Percentiles rank a stretch among this genome's conserved stretches.
These are phyloP conservation scores for Drosophila azteca DNA, from an alignment of 1,140 invertebrate genomes.

Conservation along the genomic window DNA sequence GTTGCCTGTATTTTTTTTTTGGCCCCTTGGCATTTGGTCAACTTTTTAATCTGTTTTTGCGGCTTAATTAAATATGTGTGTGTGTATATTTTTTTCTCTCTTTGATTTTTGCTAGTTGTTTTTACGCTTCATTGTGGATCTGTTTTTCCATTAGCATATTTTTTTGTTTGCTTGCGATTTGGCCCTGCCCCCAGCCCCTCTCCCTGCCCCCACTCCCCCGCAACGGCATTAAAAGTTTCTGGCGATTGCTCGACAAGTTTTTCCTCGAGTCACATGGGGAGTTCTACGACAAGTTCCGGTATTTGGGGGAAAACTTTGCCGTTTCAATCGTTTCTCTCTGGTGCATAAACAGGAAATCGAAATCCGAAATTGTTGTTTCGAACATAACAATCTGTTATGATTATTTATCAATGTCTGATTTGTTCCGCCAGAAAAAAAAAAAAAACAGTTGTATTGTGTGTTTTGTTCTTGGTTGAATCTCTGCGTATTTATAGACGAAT, in stretches of 20 bases:
- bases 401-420: conserved; percentile 59
- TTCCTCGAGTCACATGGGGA: conserved; percentile 19
- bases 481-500: conserved; percentile 55
- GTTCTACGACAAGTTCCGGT: conserved; percentile 24
- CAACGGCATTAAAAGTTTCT: conserved; percentile 53
- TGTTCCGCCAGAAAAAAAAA: conserved; percentile 43
- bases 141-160: conserved; percentile 41
- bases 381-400: conserved; percentile 57
- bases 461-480: conserved; percentile 16
- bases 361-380: conserved; percentile 49
- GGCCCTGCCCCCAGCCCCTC: conserved; percentile 10
- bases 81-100: background rate
- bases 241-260: conserved; percentile 39
- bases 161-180: conserved; percentile 41
- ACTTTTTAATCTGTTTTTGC: conserved; percentile 58
- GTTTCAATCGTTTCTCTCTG: conserved; percentile 24
- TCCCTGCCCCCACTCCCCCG: conserved; percentile 29
- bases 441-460: conserved; percentile 65
- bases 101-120: conserved; percentile 49
- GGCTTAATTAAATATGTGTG: conserved; percentile 52
- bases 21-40: conserved; percentile 61
- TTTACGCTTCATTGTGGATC: conserved; percentile 65
- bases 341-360: conserved; percentile 75
- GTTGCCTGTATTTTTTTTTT: conserved; percentile 23
- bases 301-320: conserved; percentile 46